Evolutionary conservation across 2,797 vertebrate species (phyloP), one percentile per base, ranked within the genome.

Genomic region (Leptatherina wallacei): DNA sequence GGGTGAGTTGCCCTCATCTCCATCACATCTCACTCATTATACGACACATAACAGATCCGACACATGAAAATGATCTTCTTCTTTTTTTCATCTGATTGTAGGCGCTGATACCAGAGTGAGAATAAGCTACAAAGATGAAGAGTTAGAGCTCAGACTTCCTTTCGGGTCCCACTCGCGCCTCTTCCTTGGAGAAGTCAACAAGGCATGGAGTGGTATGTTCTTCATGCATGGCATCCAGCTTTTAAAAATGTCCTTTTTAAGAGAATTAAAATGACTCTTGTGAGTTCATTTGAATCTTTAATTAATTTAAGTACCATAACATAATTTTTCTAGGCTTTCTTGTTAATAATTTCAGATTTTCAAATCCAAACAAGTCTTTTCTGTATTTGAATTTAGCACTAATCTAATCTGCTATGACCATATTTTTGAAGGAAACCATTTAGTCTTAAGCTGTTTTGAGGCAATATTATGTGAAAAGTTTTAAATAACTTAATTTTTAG

Each of bases 141-240:
- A 81, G 0, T 74, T 98, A 36, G 76, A 90, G 4, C 90, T 98
- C 71, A 95, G 62, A 40, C 88, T 98, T 38, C 97, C 97, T 0
- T 99, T 99, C 29, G 97, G 98, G 11, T 98, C 97, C 1, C 96
- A 96, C 51, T 96, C 96, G 0, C 95, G 96, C 13, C 85, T 81
- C 0, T 98, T 99, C 86, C 95, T 98, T 59, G 89, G 92, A 2
- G 95, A 96, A 89, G 94, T 96, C 38, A 90, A 93, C 88, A 93
- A 82, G 65, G 95, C 93, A 0, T 95, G 94, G 93, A 95, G 94
- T 71, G 96, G 96, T 97, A 92, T 80, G 94, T 87, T 59, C 27
- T 44, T 7, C 30, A 61, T 52, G 38, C 11, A 20, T 32, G 13
- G 55, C 33, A 27, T 60, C 24, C 22, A 40, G 30, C 7, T 11